Conservation (phyloP, 2,113 vertebrate genomes). For the Plecturocebus donacophilus region DNA sequence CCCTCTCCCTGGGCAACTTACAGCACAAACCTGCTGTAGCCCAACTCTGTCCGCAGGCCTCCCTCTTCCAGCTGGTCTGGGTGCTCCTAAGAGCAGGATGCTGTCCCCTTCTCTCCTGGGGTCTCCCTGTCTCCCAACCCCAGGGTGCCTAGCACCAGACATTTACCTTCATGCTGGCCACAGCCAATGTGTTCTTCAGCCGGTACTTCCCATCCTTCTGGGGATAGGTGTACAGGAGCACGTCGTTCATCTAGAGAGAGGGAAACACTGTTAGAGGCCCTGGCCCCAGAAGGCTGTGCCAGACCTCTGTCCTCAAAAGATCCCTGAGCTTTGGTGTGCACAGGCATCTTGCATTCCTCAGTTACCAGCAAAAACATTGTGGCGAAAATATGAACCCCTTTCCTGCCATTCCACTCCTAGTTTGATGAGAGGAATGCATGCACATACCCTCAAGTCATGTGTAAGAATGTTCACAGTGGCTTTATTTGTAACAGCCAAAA, state of each 20-base stretch:
- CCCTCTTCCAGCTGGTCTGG: not conserved
- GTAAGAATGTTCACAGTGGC: not conserved
- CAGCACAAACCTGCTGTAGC: not conserved
- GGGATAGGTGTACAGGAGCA: conserved; percentile 96
- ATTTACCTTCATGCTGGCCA: conserved; percentile 93
- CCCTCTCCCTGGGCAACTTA: not conserved
- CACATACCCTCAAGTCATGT: not conserved
- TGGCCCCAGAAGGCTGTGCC: not conserved
- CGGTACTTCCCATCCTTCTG: conserved; percentile 97
- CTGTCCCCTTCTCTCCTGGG: not conserved
- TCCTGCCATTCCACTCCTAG: not conserved
- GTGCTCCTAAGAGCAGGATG: not conserved
- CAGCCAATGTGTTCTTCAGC: conserved; percentile 91
- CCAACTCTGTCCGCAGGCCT: not conserved
- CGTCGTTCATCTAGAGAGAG: conserved; percentile 93
- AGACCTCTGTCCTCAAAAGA: too few species aligned
- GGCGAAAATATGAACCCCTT: not conserved
- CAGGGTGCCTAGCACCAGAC: not conserved
- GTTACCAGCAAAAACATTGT: not conserved
- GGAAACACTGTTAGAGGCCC: conserved; percentile 44
- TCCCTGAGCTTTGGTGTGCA: not conserved
- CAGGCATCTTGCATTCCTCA: not conserved
- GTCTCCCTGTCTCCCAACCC: not conserved
- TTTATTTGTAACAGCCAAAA: not conserved
- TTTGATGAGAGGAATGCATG: not conserved